These are phyloP conservation scores for Linnaemya vulpina DNA, from an alignment of 2,888 invertebrate species.

Conservation along the genomic window DNA sequence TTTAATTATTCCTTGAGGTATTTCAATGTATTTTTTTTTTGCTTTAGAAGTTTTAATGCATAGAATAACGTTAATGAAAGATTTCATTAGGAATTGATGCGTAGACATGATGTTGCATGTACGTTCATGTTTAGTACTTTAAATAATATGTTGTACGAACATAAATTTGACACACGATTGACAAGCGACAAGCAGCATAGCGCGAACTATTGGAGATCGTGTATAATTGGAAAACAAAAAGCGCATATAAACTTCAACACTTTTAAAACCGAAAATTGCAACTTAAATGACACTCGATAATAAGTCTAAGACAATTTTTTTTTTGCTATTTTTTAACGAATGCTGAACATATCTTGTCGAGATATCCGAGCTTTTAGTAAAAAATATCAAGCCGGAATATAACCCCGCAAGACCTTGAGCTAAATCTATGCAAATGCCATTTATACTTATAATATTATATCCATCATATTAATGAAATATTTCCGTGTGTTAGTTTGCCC, in stretches of 20 bases:
- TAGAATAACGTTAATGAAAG: neutral
- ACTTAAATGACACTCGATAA: neutral
- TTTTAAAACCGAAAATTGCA: conserved; percentile 1
- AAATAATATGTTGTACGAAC: conserved; percentile 23
- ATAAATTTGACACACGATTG: conserved; percentile 61
- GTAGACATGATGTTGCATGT: conserved; percentile 24
- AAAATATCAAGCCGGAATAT: too few species aligned
- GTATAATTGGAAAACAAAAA: neutral
- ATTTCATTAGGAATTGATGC: conserved; percentile 41
- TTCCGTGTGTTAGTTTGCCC: neutral
- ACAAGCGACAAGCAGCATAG: conserved; percentile 52
- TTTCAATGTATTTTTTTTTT: conserved; percentile 13
- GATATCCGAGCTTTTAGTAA: too few species aligned
- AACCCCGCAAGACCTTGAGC: too few species aligned
- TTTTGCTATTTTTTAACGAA: too few species aligned
- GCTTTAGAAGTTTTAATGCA: conserved; percentile 13
- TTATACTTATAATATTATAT: neutral
- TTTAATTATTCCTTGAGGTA: conserved; percentile 19
- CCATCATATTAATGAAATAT: neutral
- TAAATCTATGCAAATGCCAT: too few species aligned
- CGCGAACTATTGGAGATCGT: conserved; percentile 22
- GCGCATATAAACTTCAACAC: neutral
- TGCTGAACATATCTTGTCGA: too few species aligned
- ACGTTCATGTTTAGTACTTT: conserved; percentile 22
- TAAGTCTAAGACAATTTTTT: too few species aligned